These are phyloP conservation scores for Sapajus apella DNA, from an alignment of 2,113 vertebrate genomes.

Conservation along the genomic window DNA sequence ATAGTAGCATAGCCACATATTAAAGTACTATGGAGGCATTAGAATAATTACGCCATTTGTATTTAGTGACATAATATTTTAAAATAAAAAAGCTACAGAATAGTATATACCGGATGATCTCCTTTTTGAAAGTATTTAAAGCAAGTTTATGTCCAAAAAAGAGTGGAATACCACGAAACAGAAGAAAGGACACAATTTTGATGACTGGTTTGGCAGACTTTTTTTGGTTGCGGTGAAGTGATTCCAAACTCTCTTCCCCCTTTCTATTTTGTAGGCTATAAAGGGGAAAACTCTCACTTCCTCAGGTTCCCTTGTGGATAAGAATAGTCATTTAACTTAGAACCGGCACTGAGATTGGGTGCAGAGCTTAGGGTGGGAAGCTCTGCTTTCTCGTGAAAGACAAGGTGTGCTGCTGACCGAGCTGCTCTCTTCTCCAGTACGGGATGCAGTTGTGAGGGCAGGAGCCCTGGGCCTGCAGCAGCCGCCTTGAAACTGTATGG, in stretches of 20 bases:
- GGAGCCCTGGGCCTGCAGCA: neutral
- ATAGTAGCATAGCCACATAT: neutral
- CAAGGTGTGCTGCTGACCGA: neutral
- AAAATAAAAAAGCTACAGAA: neutral
- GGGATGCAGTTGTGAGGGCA: neutral
- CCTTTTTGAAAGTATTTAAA: slow-evolving; percentile 4
- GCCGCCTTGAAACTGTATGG: neutral
- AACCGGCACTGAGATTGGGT: neutral
- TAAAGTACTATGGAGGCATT: neutral
- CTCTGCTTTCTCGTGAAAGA: neutral
- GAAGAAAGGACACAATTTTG: neutral
- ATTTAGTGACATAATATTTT: neutral
- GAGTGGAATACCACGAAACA: neutral
- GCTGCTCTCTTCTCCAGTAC: neutral
- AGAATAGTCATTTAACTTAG: neutral
- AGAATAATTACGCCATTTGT: neutral
- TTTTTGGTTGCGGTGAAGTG: neutral
- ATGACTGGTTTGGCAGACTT: neutral
- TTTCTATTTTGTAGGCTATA: neutral
- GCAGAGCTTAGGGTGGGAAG: neutral
- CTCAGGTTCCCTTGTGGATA: neutral
- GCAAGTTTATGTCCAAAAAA: neutral
- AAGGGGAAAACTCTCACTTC: neutral
- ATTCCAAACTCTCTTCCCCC: neutral
- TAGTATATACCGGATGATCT: neutral